phyloP scores from a whole-genome alignment of 2,797 vertebrate species.

The Alcedo quadribrachys region DNA sequence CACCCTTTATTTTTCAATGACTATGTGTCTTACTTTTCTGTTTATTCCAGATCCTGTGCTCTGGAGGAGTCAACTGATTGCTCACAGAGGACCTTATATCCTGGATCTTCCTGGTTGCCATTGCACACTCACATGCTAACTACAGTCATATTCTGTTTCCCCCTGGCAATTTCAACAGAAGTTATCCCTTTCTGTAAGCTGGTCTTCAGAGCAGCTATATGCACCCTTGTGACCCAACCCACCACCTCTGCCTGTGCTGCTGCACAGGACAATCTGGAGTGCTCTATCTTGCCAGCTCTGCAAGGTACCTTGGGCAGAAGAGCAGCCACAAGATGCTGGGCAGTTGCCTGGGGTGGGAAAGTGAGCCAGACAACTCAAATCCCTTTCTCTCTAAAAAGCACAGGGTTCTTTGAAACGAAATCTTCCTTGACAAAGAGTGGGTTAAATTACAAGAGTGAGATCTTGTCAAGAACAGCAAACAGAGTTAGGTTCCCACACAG shows the following conservation, averaged over 20 bases:
- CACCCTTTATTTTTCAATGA: background rate
- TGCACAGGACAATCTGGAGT: background rate
- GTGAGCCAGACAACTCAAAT: background rate
- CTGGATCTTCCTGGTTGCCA: background rate
- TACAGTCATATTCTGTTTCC: background rate
- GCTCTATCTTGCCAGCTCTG: background rate
- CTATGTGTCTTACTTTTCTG: background rate
- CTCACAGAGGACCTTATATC: background rate
- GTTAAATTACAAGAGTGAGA: background rate
- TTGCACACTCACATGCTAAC: background rate
- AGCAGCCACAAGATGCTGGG: background rate
- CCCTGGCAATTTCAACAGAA: background rate
- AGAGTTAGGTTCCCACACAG: fast-evolving
- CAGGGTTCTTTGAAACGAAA: background rate
- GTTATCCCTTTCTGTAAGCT: background rate
- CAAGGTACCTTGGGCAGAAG: background rate
- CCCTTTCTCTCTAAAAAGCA: background rate
- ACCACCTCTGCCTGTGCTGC: fast-evolving
- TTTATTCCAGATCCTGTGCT: background rate
- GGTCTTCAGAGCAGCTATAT: background rate
- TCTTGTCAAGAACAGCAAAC: background rate
- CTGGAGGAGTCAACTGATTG: background rate
- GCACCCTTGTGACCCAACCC: background rate
- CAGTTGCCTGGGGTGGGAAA: background rate
- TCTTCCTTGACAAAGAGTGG: background rate